A percentile compares a stretch with the other conserved stretches of the same genome.
phyloP scores from a whole-genome alignment of 1,140 invertebrate genomes.

The Coptotermes formosanus region DNA sequence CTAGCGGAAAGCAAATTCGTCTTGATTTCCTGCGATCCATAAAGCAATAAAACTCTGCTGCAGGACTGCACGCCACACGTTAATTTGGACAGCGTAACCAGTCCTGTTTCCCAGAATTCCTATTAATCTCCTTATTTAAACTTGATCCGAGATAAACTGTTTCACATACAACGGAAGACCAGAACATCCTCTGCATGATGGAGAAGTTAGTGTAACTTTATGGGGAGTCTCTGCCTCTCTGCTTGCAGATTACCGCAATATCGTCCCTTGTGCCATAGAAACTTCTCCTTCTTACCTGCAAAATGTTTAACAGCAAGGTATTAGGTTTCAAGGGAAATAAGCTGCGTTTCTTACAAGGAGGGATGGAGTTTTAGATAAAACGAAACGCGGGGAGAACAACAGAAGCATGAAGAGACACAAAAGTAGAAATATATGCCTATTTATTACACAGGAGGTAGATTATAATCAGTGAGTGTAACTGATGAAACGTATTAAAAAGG shows the following conservation, averaged over 20 bases:
- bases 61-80: not conserved
- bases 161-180: not conserved
- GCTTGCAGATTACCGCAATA: not conserved
- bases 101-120: not conserved
- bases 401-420: too few species aligned
- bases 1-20: not conserved
- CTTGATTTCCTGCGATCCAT: not conserved
- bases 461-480: too few species aligned
- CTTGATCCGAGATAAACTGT: slow-evolving; percentile 14
- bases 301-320: not conserved
- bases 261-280: not conserved
- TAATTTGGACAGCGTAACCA: not conserved
- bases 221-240: not conserved
- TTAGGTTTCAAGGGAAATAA: not conserved
- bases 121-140: slow-evolving; percentile 7
- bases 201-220: not conserved
- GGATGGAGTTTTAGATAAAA: too few species aligned
- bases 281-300: not conserved
- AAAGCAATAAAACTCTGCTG: not conserved
- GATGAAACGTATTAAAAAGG: too few species aligned
- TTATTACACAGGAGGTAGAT: too few species aligned
- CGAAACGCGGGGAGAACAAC: too few species aligned
- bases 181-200: not conserved
- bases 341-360: too few species aligned
- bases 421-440: too few species aligned